Conservation (phyloP, 2,797 vertebrate genomes). For the Arnoldichthys spilopterus region DNA sequence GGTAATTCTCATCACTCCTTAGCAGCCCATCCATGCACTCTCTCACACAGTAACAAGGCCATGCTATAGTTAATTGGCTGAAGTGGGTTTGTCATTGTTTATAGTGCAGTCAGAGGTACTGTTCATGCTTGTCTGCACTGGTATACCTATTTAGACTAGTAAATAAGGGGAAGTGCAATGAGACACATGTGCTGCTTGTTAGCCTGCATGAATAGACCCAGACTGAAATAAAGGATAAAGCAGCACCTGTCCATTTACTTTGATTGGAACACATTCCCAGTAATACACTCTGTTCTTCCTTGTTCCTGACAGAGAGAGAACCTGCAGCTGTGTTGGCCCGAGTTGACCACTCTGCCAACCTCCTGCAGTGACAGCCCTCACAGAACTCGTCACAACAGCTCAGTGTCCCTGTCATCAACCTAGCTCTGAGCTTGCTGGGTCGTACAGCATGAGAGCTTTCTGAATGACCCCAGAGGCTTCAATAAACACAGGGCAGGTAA, state of each 20-base stretch:
- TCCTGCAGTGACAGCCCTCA: slow-evolving; percentile 32
- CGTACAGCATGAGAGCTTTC: neutral
- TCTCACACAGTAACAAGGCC: slow-evolving; percentile 22
- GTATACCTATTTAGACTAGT: slow-evolving; percentile 29
- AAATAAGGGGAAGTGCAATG: slow-evolving; percentile 5
- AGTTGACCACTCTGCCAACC: slow-evolving; percentile 28
- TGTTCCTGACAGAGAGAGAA: slow-evolving; percentile 11
- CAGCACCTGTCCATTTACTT: slow-evolving; percentile 10
- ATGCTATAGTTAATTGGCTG: slow-evolving; percentile 25
- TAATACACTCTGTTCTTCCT: slow-evolving; percentile 19
- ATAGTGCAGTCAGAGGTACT: slow-evolving; percentile 24
- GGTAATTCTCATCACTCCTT: neutral
- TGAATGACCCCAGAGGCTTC: neutral
- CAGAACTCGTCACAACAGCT: slow-evolving; percentile 32
- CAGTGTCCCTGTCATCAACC: slow-evolving; percentile 30
- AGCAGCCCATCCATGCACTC: neutral
- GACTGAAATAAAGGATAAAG: slow-evolving; percentile 18
- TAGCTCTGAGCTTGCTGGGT: slow-evolving; percentile 27
- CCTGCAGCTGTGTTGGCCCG: slow-evolving; percentile 17
- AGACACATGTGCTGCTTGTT: slow-evolving; percentile 37
- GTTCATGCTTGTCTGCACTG: slow-evolving; percentile 17
- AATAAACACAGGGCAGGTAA: neutral
- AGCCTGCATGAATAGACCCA: slow-evolving; percentile 22
- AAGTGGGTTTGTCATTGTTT: slow-evolving; percentile 15
- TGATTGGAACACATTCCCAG: neutral